A percentile compares a stretch with the other conserved stretches of the same genome.
Conservation (phyloP, 2,113 vertebrate species). For the Rhynchopsitta pachyrhyncha region DNA sequence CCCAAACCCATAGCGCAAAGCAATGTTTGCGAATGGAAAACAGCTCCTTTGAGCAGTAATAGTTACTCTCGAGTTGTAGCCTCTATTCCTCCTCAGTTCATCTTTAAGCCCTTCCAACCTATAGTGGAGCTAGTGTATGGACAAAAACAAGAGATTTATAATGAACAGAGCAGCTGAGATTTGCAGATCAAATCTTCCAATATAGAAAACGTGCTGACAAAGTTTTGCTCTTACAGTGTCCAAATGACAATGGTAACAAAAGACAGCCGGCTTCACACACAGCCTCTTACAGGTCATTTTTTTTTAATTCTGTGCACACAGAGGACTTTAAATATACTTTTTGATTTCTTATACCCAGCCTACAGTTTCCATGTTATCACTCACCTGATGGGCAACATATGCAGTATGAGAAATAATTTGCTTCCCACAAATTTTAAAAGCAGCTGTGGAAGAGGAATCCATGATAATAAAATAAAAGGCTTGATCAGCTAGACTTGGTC, state of each 20-base stretch:
- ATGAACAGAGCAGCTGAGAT: conserved; percentile 86
- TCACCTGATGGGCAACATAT: conserved; percentile 60
- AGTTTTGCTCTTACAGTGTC: conserved; percentile 60
- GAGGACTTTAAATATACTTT: conserved; percentile 55
- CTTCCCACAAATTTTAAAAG: conserved; percentile 66
- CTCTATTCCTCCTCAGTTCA: conserved; percentile 98
- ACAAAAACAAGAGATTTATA: conserved; percentile 90
- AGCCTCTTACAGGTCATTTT: conserved; percentile 47
- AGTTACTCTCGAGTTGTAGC: conserved; percentile 99
- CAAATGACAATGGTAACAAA: conserved; percentile 71
- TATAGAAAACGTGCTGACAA: conserved; percentile 70
- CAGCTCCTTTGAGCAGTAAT: conserved; percentile 92
- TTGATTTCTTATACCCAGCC: conserved; percentile 36
- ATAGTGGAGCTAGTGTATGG: conserved; percentile 97
- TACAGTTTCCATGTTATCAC: conserved; percentile 48
- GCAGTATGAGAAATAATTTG: conserved; percentile 66
- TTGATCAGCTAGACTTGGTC: conserved; percentile 38
- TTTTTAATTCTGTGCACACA: conserved; percentile 63
- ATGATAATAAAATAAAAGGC: conserved; percentile 59
- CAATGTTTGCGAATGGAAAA: conserved; percentile 88
- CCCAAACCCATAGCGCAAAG: conserved; percentile 84
- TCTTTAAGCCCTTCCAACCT: conserved; percentile 99
- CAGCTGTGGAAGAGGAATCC: conserved; percentile 58
- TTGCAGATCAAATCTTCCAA: conserved; percentile 75
- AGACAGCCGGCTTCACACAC: conserved; percentile 52